A percentile compares a stretch with the other conserved stretches of the same genome.
Conservation (phyloP, 2,113 vertebrate species). For the Ifrita kowaldi region DNA sequence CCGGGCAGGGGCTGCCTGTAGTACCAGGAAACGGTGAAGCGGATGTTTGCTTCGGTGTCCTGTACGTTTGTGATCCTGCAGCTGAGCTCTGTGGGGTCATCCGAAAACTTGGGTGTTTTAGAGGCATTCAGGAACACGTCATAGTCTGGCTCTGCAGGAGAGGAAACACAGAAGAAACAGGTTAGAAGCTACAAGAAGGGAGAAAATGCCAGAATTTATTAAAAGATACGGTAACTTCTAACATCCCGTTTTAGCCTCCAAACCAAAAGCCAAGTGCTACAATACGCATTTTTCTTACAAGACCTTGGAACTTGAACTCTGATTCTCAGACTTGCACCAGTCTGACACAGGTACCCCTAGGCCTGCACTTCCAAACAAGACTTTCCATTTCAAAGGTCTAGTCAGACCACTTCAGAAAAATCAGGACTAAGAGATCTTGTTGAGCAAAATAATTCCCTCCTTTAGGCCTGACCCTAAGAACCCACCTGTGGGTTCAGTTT, state of each 20-base stretch:
- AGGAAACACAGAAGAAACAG: neutral
- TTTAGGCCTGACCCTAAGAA: neutral
- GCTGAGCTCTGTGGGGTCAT: slow-evolving; percentile 83
- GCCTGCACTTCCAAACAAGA: neutral
- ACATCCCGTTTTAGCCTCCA: neutral
- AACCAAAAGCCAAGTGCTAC: neutral
- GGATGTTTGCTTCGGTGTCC: slow-evolving; percentile 41
- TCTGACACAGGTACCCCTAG: neutral
- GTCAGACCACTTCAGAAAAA: neutral
- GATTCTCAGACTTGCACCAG: neutral
- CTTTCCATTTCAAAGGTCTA: neutral
- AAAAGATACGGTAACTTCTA: neutral
- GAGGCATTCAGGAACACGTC: slow-evolving; percentile 74
- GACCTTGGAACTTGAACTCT: neutral
- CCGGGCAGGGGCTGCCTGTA: slow-evolving; percentile 58
- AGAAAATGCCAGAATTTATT: neutral
- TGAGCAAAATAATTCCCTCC: neutral
- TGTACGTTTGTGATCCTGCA: slow-evolving; percentile 77
- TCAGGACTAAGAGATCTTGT: neutral
- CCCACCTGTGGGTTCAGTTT: neutral
- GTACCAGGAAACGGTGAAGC: slow-evolving; percentile 84
- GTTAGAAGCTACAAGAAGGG: neutral
- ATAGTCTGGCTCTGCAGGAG: slow-evolving; percentile 77
- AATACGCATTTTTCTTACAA: neutral
- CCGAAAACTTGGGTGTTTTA: slow-evolving; percentile 73